phyloP scores from a whole-genome alignment of 2,113 vertebrate genomes.

The Okapia johnstoni region DNA sequence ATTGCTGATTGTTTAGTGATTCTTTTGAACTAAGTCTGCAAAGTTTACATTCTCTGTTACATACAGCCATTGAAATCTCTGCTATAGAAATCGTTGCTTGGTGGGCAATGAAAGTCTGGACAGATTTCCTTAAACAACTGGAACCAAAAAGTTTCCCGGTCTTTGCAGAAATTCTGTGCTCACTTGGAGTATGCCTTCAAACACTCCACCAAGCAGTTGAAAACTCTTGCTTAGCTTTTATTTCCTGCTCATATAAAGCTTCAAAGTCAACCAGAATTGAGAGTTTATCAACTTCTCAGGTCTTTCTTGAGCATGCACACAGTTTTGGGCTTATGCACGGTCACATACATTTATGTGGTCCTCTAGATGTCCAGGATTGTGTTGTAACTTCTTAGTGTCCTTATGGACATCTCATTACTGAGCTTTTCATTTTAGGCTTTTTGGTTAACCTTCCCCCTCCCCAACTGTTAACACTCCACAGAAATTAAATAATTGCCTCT shows the following conservation, averaged over 20 bases:
- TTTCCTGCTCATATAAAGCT: neutral
- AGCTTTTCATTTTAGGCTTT: neutral
- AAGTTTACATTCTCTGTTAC: neutral
- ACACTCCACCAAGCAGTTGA: neutral
- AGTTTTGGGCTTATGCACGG: rapidly evolving
- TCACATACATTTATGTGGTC: neutral
- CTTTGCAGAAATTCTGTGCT: neutral
- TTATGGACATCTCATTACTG: neutral
- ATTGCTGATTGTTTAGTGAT: neutral
- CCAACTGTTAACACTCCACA: neutral
- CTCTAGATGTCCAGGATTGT: neutral
- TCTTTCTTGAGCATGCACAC: neutral
- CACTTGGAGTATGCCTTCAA: neutral
- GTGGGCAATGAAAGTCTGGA: neutral
- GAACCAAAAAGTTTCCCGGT: neutral
- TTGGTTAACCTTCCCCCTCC: neutral
- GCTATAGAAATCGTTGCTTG: neutral
- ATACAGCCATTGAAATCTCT: neutral
- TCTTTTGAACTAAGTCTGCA: neutral
- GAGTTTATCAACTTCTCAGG: neutral
- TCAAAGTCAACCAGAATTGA: neutral
- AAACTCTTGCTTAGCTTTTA: neutral
- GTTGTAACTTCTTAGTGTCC: neutral
- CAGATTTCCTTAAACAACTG: neutral
- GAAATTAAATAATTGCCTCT: neutral